phyloP scores from a whole-genome alignment of 2,888 invertebrate species.

The Bibio marci region DNA sequence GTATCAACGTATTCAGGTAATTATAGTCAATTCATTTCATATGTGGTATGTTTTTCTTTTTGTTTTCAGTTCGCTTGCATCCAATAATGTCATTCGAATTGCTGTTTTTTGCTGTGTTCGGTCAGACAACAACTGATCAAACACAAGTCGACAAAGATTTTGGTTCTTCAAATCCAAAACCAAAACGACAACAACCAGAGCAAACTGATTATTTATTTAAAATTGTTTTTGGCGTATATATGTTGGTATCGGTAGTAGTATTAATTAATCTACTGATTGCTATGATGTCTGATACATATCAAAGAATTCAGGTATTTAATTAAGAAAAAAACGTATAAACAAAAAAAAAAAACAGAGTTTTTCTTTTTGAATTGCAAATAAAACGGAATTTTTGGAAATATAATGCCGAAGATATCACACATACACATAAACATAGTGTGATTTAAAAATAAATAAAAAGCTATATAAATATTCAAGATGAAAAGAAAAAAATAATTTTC shows the following conservation, averaged over 20 bases:
- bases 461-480: no score
- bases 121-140: constrained; percentile 71
- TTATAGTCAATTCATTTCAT: constrained; percentile 21
- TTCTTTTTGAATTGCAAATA: no score
- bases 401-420: no score
- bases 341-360: not conserved
- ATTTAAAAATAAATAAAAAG: no score
- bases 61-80: constrained; percentile 68
- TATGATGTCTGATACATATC: constrained; percentile 99
- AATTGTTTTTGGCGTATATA: constrained; percentile 82
- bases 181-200: constrained; percentile 40
- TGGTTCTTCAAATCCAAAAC: constrained; percentile 14
- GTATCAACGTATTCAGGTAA: constrained; percentile 97
- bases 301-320: constrained; percentile 78
- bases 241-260: constrained; percentile 98
- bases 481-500: no score
- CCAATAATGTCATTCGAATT: constrained; percentile 89
- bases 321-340: not conserved
- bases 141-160: constrained; percentile 53
- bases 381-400: no score
- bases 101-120: constrained; percentile 97
- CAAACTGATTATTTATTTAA: constrained; percentile 82
- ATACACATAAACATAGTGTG: no score
- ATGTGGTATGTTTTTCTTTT: constrained; percentile 4
- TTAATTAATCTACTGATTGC: constrained; percentile 98